Base-by-base conservation (phyloP, 2,113 vertebrate genomes). In the Aleadryas rufinucha region DNA sequence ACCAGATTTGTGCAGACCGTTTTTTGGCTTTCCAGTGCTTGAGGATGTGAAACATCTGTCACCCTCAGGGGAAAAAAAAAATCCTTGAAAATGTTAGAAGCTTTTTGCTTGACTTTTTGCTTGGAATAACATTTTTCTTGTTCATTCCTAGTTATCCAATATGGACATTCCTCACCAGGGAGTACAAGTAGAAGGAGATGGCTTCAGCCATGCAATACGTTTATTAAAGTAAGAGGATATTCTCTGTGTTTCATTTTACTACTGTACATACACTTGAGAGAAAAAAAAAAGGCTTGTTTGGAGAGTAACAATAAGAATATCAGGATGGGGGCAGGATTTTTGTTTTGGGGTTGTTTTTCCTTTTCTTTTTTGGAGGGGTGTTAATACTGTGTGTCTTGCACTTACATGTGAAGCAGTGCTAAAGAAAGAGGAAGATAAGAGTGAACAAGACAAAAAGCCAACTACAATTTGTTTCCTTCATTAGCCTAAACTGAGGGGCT, bases 121-220 rank as follows among this genome's bases (percentile, higher is more conserved):
- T 79, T 89, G 39, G 22, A 39, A 54, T 96, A 75, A 90, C 41
- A 14, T 70, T 94, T 95, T 50, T 85, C 47, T 74, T 84, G 12
- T 84, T 93, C 39, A 12, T 84, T 79, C 64, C 42, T 90, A 99
- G 99, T 98, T 99, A 91, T 99, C 99, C 94, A 99, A 98, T 97
- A 98, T 99, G 99, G 99, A 99, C 96, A 99, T 99, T 96, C 98
- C 99, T 94, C 99, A 99, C 95, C 99, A 99, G 97, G 99, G 99
- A 52, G 99, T 99, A 66, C 99, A 99, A 97, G 98, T 99, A 78
- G 99, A 99, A 98, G 99, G 99, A 96, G 99, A 99, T 86, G 98
- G 99, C 91, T 99, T 99, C 97, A 99, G 98, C 95, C 99, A 99
- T 39, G 99, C 99, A 77, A 99, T 99, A 95, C 99, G 99, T 92